Evolutionary conservation across 2,113 vertebrate species (phyloP), one percentile per base, ranked within the genome.

Genomic region (Sylvia atricapilla): DNA sequence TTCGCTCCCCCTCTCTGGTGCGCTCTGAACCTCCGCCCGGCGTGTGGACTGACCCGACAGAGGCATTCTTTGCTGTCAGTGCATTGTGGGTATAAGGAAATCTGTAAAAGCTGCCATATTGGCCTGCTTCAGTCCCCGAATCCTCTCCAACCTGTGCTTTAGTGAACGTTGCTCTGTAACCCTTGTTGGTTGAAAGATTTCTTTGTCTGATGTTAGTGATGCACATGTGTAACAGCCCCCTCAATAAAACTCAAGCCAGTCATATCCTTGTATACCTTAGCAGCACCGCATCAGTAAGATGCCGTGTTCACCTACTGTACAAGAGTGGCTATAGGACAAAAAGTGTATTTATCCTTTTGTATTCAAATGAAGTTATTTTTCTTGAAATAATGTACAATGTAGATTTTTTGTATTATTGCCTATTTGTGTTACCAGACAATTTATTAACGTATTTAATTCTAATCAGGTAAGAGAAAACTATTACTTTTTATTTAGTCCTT

Each of bases 311-410:
- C 97, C 97, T 94, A 92, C 93, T 97, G 96, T 97, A 97, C 98
- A 95, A 97, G 98, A 98, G 97, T 97, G 98, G 98, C 97, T 98
- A 97, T 97, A 98, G 98, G 97, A 95, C 97, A 97, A 98, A 96
- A 97, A 97, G 98, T 99, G 98, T 99, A 98, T 99, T 99, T 99
- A 98, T 99, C 98, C 98, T 98, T 99, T 99, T 99, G 98, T 99
- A 99, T 98, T 98, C 98, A 99, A 99, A 99, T 98, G 98, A 98
- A 98, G 98, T 99, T 99, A 98, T 99, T 99, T 98, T 99, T 99
- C 98, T 99, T 98, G 98, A 98, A 97, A 98, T 98, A 98, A 98
- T 98, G 98, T 98, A 98, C 97, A 97, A 98, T 98, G 98, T 98
- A 98, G 99, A 98, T 98, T 99, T 98, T 99, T 99, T 98, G 98